Percentiles rank a stretch among this genome's conserved stretches.
Evolutionary conservation across 2,888 invertebrate species (phyloP).

Genomic region (Dolichopus griseipennis): DNA sequence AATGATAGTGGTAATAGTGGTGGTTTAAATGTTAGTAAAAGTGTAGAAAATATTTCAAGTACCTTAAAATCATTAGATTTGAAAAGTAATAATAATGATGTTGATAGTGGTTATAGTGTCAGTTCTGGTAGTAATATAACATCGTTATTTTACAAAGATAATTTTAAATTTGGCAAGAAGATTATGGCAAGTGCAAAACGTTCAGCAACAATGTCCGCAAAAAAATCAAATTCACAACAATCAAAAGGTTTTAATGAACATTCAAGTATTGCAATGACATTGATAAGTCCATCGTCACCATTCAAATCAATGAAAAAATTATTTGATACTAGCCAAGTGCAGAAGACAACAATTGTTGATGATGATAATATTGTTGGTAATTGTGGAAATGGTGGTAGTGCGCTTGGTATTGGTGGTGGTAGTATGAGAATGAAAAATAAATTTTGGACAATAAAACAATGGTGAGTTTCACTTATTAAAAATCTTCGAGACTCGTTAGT

Average conservation of each 20-base stretch:
- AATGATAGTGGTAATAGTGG: constrained; percentile 35
- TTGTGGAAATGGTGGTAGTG: background rate
- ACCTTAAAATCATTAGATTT: constrained; percentile 20
- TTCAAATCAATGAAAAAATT: constrained; percentile 14
- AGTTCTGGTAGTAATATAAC: constrained; percentile 49
- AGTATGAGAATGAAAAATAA: constrained; percentile 16
- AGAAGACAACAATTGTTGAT: constrained; percentile 9
- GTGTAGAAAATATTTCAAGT: constrained; percentile 19
- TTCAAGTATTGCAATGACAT: constrained; percentile 12
- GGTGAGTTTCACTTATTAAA: background rate
- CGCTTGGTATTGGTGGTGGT: background rate
- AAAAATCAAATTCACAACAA: constrained; percentile 15
- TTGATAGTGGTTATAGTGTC: constrained; percentile 58
- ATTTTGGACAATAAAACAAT: constrained; percentile 20
- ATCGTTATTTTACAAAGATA: constrained; percentile 56
- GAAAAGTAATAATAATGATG: constrained; percentile 39
- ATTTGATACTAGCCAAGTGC: constrained; percentile 14
- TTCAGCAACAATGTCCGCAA: background rate
- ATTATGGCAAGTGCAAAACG: constrained; percentile 1
- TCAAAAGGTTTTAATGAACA: constrained; percentile 4
- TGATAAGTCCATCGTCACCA: constrained; percentile 16
- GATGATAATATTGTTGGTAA: background rate
- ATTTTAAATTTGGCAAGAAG: background rate
- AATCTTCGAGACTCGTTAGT: too few relatives aligned
- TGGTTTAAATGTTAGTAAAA: constrained; percentile 10